A percentile compares a stretch with the other conserved stretches of the same genome.
Evolutionary conservation across 1,140 invertebrate species (phyloP).

Genomic region (Thalassaphorura encarpata): DNA sequence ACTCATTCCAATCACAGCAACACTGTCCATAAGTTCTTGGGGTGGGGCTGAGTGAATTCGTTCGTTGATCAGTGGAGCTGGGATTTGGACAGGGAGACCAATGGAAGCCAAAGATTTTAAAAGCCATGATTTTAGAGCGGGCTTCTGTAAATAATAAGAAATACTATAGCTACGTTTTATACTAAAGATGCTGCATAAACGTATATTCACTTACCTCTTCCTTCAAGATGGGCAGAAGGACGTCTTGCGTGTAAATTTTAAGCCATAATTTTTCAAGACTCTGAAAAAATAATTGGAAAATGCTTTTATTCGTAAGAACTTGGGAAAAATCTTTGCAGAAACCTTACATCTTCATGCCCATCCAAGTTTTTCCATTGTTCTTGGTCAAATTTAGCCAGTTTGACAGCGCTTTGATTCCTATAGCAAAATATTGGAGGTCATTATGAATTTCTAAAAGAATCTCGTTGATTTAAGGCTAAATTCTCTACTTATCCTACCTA

Average conservation of each 20-base stretch:
- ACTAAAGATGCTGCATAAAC: not conserved
- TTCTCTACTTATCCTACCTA: too few species aligned
- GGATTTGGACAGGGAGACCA: not conserved
- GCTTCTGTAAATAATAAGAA: not conserved
- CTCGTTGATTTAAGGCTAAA: too few species aligned
- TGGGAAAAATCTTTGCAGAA: too few species aligned
- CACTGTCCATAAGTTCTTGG: not conserved
- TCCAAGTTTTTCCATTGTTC: too few species aligned
- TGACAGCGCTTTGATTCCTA: too few species aligned
- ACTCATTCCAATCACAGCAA: constrained; percentile 13
- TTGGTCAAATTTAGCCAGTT: too few species aligned
- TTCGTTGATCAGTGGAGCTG: not conserved
- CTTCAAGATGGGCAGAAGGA: not conserved
- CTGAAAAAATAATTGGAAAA: not conserved
- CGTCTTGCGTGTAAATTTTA: not conserved
- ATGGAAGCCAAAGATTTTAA: not conserved
- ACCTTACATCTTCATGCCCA: too few species aligned
- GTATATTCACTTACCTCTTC: not conserved
- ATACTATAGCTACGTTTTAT: not conserved
- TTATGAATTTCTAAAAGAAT: too few species aligned
- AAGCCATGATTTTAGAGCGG: not conserved
- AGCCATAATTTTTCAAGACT: not conserved
- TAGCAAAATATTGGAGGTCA: too few species aligned
- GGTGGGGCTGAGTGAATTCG: too few species aligned
- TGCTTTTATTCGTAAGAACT: too few species aligned